Evolutionary conservation across 2,113 vertebrate species (phyloP).

Genomic region (Piprites chloris): DNA sequence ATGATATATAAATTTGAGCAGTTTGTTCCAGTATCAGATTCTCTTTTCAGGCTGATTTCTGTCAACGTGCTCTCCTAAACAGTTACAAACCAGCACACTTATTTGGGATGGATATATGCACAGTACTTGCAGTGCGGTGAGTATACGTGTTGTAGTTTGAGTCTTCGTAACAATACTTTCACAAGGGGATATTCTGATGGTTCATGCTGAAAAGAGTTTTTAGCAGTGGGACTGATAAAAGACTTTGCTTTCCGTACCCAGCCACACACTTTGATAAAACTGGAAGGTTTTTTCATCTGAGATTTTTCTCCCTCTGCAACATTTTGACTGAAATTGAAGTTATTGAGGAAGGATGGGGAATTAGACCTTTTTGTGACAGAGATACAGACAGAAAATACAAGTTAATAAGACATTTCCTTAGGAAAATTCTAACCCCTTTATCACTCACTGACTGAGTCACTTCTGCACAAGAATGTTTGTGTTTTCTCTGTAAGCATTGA

Average conservation of each 20-base stretch:
- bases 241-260: not conserved
- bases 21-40: not conserved
- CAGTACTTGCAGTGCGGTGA: not conserved
- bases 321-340: not conserved
- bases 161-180: not conserved
- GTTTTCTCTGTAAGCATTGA: constrained; percentile 33
- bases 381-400: not conserved
- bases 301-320: not conserved
- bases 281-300: not conserved
- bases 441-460: constrained; percentile 38
- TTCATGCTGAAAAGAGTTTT: not conserved
- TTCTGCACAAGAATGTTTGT: constrained; percentile 21
- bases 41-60: not conserved
- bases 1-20: not conserved
- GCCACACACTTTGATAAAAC: not conserved
- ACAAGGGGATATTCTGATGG: not conserved
- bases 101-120: not conserved
- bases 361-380: not conserved
- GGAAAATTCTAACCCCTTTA: constrained; percentile 58
- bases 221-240: not conserved
- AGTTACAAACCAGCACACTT: not conserved
- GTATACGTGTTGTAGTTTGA: not conserved
- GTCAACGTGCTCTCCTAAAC: not conserved
- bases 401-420: constrained; percentile 16
- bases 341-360: not conserved